Evolutionary conservation across 2,797 vertebrate genomes (phyloP), one percentile per base, ranked within the genome.

Genomic region (Monodelphis domestica): DNA sequence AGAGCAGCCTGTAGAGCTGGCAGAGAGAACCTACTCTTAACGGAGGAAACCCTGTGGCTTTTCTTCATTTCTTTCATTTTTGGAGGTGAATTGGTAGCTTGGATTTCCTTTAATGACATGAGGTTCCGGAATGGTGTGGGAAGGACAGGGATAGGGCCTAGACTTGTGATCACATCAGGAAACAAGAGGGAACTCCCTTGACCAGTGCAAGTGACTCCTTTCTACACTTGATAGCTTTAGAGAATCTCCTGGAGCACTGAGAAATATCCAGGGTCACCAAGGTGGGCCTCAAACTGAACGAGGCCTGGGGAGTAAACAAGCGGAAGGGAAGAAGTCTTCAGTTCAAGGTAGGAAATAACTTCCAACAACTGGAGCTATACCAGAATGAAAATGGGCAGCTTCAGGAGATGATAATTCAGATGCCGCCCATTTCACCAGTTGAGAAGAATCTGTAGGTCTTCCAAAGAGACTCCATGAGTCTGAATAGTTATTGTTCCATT

Each of bases 11-110:
- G 30, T 45, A 45, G 55, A 9, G 59, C 45, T 38, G 52, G 52
- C 10, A 29, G 51, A 93, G 89, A 4, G 84, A 29, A 93, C 56
- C 63, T n/a, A n/a, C n/a, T n/a, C n/a, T n/a, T n/a, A n/a, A n/a
- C n/a, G 30, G 1, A 12, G 91, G 38, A 5, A 29, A 1, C 50
- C 29, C 15, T 87, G 51, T 1, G 1, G 4, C 45, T 45, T 57
- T 38, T 10, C 53, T 59, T 87, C 45, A 55, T 53, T 88, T 59
- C 28, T 94, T 89, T 95, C 90, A 63, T 52, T 87, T 91, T 78
- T 84, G 63, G 54, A 51, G 53, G 21, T 21, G 0, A 11, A 2
- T 59, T 54, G 50, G n/a, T 70, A 90, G 29, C 55, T 89, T 2
- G n/a, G 24, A 63, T 88, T 90, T 88, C 45, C 12, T 90, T 88